Evolutionary conservation across 30 jellyfish, hydroid and myxozoan genomes (phyloP), one percentile per base, ranked within the genome.

Genomic region (Cassiopea andromeda): DNA sequence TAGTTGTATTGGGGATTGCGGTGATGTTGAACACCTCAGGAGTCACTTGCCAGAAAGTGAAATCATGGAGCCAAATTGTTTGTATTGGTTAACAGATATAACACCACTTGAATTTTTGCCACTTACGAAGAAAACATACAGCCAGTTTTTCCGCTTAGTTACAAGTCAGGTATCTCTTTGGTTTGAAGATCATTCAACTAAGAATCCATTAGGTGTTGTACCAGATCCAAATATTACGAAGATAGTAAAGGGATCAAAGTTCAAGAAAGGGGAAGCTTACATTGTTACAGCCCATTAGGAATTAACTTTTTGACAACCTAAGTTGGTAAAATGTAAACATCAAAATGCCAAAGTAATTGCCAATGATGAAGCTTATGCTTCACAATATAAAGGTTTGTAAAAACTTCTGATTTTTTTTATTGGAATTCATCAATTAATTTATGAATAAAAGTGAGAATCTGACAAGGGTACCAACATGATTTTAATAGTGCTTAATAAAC

Each of bases 161-260:
- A 92, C 98, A 79, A 81, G 93, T 66, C 83, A 92, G 38, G 98
- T 92, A 16, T 92, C 98, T 45, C 14, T 92, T 13, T 92, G 98
- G 98, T 92, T 45, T 85, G 98, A 85, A 86, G 98, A 92, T 15
- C 98, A 92, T 75, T 92, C 98, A 44, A 92, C 98, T 6, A 74
- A 74, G 66, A 92, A 92, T 60, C 98, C 98, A 17, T 45, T 79
- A 7, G 98, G 98, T 16, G 95, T 87, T 72, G 96, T 86, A 1
- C 98, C 98, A 19, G 95, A 92, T 80, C 93, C 93, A 61, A 61
- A 70, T 12, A 85, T 77, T 5, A 92, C 98, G 10, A 87, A 81
- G 44, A 86, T 92, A 57, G 98, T 92, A 19, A 72, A 61, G 58
- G 98, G 98, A 50, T 92, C 98, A 18, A 92, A 92, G 73, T 92